Evolutionary conservation across 2,113 vertebrate genomes (phyloP), one percentile per base, ranked within the genome.

Genomic region (Gorsachius goisagi): DNA sequence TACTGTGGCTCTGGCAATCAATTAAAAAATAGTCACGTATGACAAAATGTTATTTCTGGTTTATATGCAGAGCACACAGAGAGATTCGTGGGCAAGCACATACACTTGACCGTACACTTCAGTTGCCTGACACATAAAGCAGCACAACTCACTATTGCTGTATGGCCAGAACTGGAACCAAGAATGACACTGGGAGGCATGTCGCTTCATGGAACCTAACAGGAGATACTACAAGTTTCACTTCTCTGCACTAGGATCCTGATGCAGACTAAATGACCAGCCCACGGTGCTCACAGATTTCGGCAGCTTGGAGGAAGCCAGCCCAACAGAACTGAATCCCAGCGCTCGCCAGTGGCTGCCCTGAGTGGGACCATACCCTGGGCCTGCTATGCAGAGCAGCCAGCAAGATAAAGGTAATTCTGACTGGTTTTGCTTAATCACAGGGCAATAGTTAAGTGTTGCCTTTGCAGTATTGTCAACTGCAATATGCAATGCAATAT

Each of bases 271-370:
- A 27, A 82, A 47, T 1, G 11, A 78, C 32, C 20, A 62, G 27
- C 9, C 27, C 37, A 9, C 35, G 12, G 6, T 6, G 16, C 60
- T 33, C 12, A 5, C 13, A 23, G 35, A 27, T 22, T 50, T 15
- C 3, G 2, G 53, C 49, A 45, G 59, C 30, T 15, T 28, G 30
- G 50, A 52, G 39, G 39, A 73, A 69, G 41, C 44, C 45, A 50
- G 23, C 26, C 53, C 4, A 12, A 23, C 55, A 33, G 15, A 52
- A 39, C 6, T 50, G 22, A 11, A 7, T 44, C 13, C 33, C 35
- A 52, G 33, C 2, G 6, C 56, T 44, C 0, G 0, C n/a, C 17
- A 47, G 66, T 0, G 0, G 24, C 80, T 53, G 80, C 41, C 22
- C 23, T 0, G 0, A 2, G 5, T 1, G 24, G 47, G 37, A 58